These are phyloP conservation scores for Condylura cristata DNA, from an alignment of 2,113 vertebrate species.

Conservation along the genomic window DNA sequence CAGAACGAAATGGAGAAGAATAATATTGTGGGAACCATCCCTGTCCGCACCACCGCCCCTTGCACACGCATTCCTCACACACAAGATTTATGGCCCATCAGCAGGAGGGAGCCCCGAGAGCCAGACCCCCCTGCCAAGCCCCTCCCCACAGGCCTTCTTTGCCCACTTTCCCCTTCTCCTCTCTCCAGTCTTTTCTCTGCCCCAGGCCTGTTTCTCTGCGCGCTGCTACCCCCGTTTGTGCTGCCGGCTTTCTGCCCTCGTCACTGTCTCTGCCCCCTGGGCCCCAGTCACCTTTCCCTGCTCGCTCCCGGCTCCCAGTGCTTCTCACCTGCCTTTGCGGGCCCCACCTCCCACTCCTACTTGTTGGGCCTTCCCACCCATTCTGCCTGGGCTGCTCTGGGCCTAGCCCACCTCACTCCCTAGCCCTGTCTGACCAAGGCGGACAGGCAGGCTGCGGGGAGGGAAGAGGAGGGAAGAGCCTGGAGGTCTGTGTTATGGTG, in stretches of 20 bases:
- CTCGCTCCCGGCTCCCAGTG: no score
- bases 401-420: not conserved
- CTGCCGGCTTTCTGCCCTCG: not conserved
- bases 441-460: not conserved
- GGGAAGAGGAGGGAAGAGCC: not conserved
- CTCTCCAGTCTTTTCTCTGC: constrained; percentile 5
- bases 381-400: not conserved
- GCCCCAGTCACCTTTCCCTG: not conserved
- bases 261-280: not conserved
- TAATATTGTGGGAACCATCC: not conserved
- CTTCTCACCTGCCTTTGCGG: no score
- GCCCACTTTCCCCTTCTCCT: constrained; percentile 44
- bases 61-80: not conserved
- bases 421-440: not conserved
- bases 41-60: not conserved
- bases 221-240: no score
- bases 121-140: not conserved
- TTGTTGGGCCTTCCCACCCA: not conserved
- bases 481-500: constrained; percentile 1
- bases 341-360: not conserved
- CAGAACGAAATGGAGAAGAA: not conserved
- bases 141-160: constrained; percentile 35
- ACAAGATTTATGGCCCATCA: constrained; percentile 38
- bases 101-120: constrained; percentile 38
- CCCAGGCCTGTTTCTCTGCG: not conserved